Conservation (phyloP, 2,797 vertebrate genomes). For the Enteromius treurensis region DNA sequence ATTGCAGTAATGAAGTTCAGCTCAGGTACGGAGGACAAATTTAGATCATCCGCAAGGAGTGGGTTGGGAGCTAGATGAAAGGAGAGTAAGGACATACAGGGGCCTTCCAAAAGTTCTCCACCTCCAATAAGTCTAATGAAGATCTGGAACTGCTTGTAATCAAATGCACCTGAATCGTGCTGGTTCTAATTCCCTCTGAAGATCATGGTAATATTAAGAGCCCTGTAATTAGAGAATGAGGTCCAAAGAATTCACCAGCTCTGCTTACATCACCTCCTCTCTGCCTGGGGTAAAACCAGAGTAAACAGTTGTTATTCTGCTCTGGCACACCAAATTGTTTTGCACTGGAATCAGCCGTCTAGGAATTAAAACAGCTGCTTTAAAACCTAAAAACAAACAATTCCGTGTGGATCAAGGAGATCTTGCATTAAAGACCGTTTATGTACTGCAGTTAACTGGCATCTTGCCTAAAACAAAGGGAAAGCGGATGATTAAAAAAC, state of each 20-base stretch:
- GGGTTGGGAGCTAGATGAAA: slow-evolving; percentile 33
- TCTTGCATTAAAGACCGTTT: slow-evolving; percentile 30
- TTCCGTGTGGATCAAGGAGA: slow-evolving; percentile 20
- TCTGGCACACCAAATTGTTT: slow-evolving; percentile 23
- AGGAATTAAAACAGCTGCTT: slow-evolving; percentile 36
- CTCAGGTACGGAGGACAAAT: not conserved
- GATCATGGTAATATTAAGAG: slow-evolving; percentile 61
- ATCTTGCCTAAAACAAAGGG: slow-evolving; percentile 14
- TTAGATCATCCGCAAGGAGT: slow-evolving; percentile 36
- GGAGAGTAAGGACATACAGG: slow-evolving; percentile 32
- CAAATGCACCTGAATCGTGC: slow-evolving; percentile 69
- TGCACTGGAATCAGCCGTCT: slow-evolving; percentile 34
- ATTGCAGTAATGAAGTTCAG: slow-evolving; percentile 20
- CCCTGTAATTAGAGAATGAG: slow-evolving; percentile 57
- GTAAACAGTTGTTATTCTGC: slow-evolving; percentile 62
- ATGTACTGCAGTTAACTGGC: slow-evolving; percentile 10
- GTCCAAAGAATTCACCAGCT: slow-evolving; percentile 63
- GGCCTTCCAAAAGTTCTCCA: slow-evolving; percentile 43
- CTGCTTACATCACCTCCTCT: slow-evolving; percentile 61
- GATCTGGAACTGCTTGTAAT: slow-evolving; percentile 68
- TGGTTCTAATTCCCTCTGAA: slow-evolving; percentile 53
- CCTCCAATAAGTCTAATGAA: slow-evolving; percentile 59
- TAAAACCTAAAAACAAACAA: slow-evolving; percentile 28
- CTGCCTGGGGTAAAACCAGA: slow-evolving; percentile 61
- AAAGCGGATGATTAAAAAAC: not conserved